Evolutionary conservation across 2,888 invertebrate genomes (phyloP), one percentile per base, ranked within the genome.

Genomic region (Ellobium chinense): DNA sequence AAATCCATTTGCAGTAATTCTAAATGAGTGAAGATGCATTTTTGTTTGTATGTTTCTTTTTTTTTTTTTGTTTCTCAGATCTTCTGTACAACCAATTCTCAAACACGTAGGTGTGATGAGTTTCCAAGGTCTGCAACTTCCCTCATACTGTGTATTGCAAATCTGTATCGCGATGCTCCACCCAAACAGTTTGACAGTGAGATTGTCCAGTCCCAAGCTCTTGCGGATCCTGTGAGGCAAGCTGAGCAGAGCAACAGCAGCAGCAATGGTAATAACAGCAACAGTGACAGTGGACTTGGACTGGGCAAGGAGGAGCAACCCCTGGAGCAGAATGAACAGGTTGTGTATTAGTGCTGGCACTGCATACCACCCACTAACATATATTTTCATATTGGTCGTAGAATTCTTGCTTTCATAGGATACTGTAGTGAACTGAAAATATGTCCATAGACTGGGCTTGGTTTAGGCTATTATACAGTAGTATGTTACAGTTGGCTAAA

Each of bases 231-330:
- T 0, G 84, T 83, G 21, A 82, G 83, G 9, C 86, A 87, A 39
- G 83, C 65, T 31, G 69, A 77, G 46, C 65, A 82, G 14, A 88
- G 86, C 65, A 96, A 96, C 89, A 96, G 96, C 86, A 97, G 97
- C 87, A 98, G 98, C 92, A 97, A 84, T 24, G 89, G 88, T 72
- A 96, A 96, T n/a, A n/a, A n/a, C n/a, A n/a, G n/a, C n/a, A 98
- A 98, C 92, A 97, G 97, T 79, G 98, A 98, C 92, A 98, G 98
- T 1, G 98, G 98, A 0, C 97, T 98, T 82, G 98, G 98, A 0
- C 98, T 98, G 31, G 87, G 89, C 0, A 84, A 81, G 24, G 87
- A 98, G 14, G 80, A 80, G 3, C 62, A 37, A 1, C 72, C 79
- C 12, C 37, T 88, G 95, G 87, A 82, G 80, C 87, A 82, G 83